Evolutionary conservation across 1,140 invertebrate genomes (phyloP), one percentile per base, ranked within the genome.

Genomic region (Drosophila simulans): DNA sequence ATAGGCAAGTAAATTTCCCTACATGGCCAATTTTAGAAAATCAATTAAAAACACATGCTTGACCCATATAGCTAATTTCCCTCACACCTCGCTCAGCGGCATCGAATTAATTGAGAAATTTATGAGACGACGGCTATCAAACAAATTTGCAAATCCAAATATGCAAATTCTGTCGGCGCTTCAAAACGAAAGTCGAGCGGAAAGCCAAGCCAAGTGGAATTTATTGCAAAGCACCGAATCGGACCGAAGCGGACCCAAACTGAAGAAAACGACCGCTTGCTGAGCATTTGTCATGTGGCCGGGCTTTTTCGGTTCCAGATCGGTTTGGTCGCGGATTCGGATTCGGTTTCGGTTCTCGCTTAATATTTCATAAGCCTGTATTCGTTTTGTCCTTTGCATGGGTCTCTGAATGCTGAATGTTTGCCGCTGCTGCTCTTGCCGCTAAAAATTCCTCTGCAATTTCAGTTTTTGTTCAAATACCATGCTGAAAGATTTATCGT

Each of bases 401-500:
- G 84, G 80, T 86, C 83, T 64, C 74, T 57, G 17, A 17, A 11
- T 45, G 15, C 74, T 57, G 42, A 8, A 20, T 45, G 15, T 13
- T 4, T 5, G 57, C 39, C 22, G 27, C 45, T 40, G 22, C 31
- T 53, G 64, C 55, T 58, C 58, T 48, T 62, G 64, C 59, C 51
- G 57, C 58, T 54, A 46, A 64, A 64, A 69, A 64, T 75, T 76
- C 57, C 65, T 69, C 51, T 64, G 70, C 65, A 60, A 57, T 79
- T 79, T 60, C 43, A 48, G 66, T 84, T 81, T 75, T 75, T 53
- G 79, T 65, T 72, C 79, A 91, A 91, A 91, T 90, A 89, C 83
- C 84, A 85, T 73, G 72, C 57, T 91, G 90, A 91, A 91, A 91
- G 90, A 91, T 91, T 91, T 91, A 91, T 91, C 76, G 86, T 77